Conservation (phyloP, 2,113 vertebrate genomes). For the Thryonomys swinderianus region DNA sequence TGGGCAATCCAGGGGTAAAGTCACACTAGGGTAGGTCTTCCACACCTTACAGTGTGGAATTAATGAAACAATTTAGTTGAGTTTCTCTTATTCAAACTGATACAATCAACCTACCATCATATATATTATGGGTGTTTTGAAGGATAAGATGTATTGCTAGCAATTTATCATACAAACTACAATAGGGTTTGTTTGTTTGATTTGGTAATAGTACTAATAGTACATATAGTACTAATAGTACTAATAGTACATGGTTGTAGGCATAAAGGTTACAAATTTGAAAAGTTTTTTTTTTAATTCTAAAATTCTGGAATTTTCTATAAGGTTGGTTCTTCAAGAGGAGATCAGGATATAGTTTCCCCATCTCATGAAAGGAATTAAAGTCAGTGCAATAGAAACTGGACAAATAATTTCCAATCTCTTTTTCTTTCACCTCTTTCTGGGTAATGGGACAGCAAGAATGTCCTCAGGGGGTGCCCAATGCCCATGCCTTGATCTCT, state of each 20-base stretch:
- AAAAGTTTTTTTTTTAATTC: background rate
- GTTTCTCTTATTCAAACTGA: background rate
- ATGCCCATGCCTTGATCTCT: background rate
- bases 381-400: background rate
- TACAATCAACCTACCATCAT: background rate
- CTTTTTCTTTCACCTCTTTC: background rate
- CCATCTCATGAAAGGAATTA: background rate
- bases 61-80: background rate
- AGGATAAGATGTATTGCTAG: background rate
- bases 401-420: background rate
- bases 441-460: background rate
- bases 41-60: too few species aligned
- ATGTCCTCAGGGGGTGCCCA: background rate
- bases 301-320: background rate
- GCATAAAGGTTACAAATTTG: background rate
- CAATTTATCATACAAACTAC: background rate
- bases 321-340: background rate
- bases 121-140: background rate
- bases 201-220: background rate
- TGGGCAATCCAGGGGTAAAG: background rate
- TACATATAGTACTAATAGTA: too few species aligned
- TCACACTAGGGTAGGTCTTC: background rate
- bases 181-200: background rate
- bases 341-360: background rate
- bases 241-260: background rate